Percentiles rank a stretch among this genome's conserved stretches.
phyloP scores from a whole-genome alignment of 2,113 vertebrate genomes.

The Chamaea fasciata region DNA sequence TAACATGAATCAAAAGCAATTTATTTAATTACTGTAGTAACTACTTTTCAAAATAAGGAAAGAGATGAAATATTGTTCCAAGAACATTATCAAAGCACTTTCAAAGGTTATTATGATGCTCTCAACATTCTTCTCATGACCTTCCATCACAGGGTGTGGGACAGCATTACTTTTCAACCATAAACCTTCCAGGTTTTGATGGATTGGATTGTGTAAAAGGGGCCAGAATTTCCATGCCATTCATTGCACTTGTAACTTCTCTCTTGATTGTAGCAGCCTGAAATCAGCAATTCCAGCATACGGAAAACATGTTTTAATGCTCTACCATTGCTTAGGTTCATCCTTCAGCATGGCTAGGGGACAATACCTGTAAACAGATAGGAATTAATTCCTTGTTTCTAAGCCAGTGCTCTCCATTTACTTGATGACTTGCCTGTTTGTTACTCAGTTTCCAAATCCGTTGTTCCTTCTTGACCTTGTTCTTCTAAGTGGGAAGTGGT shows the following conservation, averaged over 20 bases:
- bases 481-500: neutral
- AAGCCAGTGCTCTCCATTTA: neutral
- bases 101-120: neutral
- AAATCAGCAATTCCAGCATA: neutral
- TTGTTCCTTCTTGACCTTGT: neutral
- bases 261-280: neutral
- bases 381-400: neutral
- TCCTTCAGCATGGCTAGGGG: neutral
- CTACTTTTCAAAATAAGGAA: neutral
- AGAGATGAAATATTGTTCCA: neutral
- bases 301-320: neutral
- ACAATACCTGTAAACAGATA: neutral
- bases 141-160: neutral
- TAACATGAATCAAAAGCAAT: neutral
- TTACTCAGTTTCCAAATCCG: neutral
- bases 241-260: neutral
- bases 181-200: neutral
- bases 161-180: neutral
- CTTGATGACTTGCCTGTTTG: neutral
- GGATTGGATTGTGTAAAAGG: neutral
- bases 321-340: neutral
- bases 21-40: neutral
- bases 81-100: neutral
- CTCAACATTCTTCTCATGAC: neutral
- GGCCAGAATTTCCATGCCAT: neutral